A percentile compares a stretch with the other conserved stretches of the same genome.
phyloP scores from a whole-genome alignment of 2,888 invertebrate species.

The Digitonthophagus gazella region DNA sequence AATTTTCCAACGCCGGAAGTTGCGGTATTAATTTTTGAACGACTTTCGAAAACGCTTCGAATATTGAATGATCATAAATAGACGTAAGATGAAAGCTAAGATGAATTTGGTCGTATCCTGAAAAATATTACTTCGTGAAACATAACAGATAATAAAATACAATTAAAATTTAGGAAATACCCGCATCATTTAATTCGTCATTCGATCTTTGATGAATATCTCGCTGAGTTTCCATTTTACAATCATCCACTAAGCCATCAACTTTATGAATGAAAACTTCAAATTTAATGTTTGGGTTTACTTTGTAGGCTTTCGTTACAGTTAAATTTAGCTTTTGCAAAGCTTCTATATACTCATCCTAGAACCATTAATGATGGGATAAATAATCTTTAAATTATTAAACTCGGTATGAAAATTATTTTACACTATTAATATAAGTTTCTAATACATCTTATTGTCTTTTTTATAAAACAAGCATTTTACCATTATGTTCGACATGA shows the following conservation, averaged over 20 bases:
- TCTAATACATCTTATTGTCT: not conserved
- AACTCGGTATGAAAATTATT: no score
- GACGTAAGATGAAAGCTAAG: conserved; percentile 95
- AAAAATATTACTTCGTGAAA: conserved; percentile 32
- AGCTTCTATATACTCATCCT: conserved; percentile 98
- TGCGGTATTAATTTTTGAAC: conserved; percentile 99
- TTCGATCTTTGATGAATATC: conserved; percentile 97
- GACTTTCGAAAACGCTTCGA: conserved; percentile 99
- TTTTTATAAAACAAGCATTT: not conserved
- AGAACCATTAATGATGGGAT: conserved; percentile 42
- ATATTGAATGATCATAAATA: conserved; percentile 99
- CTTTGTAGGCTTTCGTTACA: conserved; percentile 91
- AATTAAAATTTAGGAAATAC: conserved; percentile 42
- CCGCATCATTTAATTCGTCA: conserved; percentile 89
- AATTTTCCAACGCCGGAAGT: conserved; percentile 92
- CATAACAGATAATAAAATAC: conserved; percentile 14
- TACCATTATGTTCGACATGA: no score
- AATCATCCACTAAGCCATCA: conserved; percentile 97
- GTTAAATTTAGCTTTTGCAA: conserved; percentile 88
- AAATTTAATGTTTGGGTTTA: conserved; percentile 94
- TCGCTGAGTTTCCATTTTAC: conserved; percentile 97
- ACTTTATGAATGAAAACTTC: conserved; percentile 99
- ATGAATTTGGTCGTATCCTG: conserved; percentile 78
- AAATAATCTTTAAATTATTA: not conserved
- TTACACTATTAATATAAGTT: no score